Percentiles rank a stretch among this genome's conserved stretches.
Conservation (phyloP, 2,797 vertebrate genomes). For the Agapornis canus region DNA sequence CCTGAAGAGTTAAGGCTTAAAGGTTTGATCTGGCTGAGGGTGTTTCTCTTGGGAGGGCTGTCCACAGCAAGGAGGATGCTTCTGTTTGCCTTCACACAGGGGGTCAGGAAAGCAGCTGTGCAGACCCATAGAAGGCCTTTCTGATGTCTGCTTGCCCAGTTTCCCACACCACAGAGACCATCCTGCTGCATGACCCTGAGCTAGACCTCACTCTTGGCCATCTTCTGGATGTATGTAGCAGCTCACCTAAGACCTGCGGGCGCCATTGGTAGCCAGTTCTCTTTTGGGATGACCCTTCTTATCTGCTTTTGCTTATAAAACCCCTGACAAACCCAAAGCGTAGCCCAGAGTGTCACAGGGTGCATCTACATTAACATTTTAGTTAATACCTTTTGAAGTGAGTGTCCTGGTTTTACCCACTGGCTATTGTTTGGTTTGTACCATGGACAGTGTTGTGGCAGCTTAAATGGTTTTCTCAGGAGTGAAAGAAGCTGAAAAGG, state of each 20-base stretch:
- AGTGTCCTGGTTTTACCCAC: neutral
- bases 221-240: neutral
- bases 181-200: neutral
- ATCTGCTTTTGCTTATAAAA: neutral
- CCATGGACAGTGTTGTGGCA: neutral
- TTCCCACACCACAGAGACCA: fast-evolving
- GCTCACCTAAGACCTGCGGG: neutral
- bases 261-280: neutral
- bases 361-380: neutral
- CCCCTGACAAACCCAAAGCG: neutral
- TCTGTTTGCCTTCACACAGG: neutral
- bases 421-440: neutral
- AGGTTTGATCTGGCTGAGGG: neutral
- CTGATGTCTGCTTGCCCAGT: neutral
- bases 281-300: neutral
- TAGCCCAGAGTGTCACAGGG: neutral
- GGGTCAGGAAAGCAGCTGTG: neutral
- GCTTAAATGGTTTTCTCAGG: neutral
- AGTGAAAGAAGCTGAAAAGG: neutral
- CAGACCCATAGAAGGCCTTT: neutral
- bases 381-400: neutral
- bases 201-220: neutral
- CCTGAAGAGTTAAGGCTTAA: neutral
- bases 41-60: neutral
- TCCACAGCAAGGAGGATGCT: neutral